Evolutionary conservation across 2,113 vertebrate species (phyloP).

Genomic region (Albula glossodonta): DNA sequence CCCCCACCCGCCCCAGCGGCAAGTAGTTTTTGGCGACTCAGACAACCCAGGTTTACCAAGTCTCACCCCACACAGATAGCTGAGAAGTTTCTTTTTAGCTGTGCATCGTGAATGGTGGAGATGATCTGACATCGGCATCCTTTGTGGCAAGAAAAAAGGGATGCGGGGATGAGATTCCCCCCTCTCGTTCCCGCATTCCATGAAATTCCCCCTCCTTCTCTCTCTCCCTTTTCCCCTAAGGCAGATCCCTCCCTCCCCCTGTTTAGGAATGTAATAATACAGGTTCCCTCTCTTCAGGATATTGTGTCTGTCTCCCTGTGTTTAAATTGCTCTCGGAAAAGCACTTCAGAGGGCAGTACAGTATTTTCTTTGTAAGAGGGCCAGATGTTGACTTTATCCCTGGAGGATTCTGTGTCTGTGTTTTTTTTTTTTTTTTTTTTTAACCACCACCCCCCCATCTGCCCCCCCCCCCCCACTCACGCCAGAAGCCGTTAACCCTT

Average conservation of each 20-base stretch:
- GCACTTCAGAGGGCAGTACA: conserved; percentile 76
- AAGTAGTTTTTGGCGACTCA: not conserved
- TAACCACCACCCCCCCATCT: not conserved
- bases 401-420: conserved; percentile 68
- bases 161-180: conserved; percentile 44
- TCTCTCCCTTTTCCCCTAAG: conserved; percentile 66
- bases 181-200: conserved; percentile 25
- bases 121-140: conserved; percentile 29
- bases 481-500: conserved; percentile 38
- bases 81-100: not conserved
- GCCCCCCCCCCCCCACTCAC: conserved; percentile 33
- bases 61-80: not conserved
- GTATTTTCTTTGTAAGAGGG: conserved; percentile 79
- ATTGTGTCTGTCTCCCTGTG: conserved; percentile 83
- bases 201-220: conserved; percentile 31
- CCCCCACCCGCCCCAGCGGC: not conserved
- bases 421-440: conserved; percentile 20
- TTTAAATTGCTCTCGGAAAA: conserved; percentile 79
- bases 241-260: conserved; percentile 65
- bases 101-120: not conserved
- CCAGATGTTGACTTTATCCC: conserved; percentile 76
- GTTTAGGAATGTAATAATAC: conserved; percentile 87
- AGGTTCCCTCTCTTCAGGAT: conserved; percentile 81
- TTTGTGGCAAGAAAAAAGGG: conserved; percentile 43
- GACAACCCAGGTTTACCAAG: not conserved